Evolutionary conservation across 2,113 vertebrate genomes (phyloP), one percentile per base, ranked within the genome.

Genomic region (Macquaria australasica): DNA sequence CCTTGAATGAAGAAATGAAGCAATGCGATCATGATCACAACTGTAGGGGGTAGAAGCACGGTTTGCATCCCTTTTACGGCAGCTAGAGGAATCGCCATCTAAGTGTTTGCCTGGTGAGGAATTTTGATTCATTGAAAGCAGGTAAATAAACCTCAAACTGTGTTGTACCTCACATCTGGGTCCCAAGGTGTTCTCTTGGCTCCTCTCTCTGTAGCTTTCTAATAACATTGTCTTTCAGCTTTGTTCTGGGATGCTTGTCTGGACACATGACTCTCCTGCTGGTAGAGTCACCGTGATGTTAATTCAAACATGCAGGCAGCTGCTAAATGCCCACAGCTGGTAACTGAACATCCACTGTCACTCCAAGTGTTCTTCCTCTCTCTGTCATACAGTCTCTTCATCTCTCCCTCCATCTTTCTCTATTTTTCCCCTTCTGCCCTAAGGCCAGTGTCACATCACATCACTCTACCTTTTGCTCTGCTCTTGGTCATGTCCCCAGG

Each of bases 301-400:
- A 86, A 91, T 83, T 68, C 83, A 84, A 85, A 86, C 88, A 83
- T 87, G 88, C 91, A 90, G 83, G 80, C 87, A 93, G 91, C 92
- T 91, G 91, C 87, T 92, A 91, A 90, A 89, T 85, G 82, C 79
- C 85, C 90, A 84, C 90, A 93, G 92, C 90, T 91, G 91, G 85
- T 89, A 84, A 81, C 67, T 67, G 87, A 92, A 87, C 80, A 85
- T 82, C 84, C 90, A 74, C 89, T 75, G 88, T 83, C 79, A 74
- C 72, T 81, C 67, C 71, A 59, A 77, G 75, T 77, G 82, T 45
- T 81, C 34, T 25, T 78, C 71, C 37, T 78, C 72, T 70, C 73
- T 56, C 79, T 84, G 76, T 83, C 81, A 60, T 69, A 34, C 8
- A 83, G 81, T n/a, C 53, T 89, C 80, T 86, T 63, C 81, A 66